These are phyloP conservation scores for Vireo altiloquus DNA, from an alignment of 2,113 vertebrate species.

Conservation along the genomic window DNA sequence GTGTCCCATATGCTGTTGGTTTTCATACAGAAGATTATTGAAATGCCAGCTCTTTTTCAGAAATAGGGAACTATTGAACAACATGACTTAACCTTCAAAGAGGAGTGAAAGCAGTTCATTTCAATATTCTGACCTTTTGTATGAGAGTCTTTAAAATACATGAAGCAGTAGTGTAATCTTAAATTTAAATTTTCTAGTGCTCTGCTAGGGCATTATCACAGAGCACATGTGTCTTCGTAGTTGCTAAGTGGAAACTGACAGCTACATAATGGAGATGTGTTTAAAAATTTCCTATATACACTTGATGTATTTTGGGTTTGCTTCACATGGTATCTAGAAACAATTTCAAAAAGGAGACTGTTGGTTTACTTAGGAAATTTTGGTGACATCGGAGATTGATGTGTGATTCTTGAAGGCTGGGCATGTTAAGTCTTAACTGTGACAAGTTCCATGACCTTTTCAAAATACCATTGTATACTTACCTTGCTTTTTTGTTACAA, in stretches of 20 bases:
- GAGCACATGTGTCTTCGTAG: background rate
- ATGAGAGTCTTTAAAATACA: background rate
- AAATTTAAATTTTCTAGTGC: background rate
- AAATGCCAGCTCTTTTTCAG: background rate
- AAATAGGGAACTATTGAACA: background rate
- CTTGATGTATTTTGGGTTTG: background rate
- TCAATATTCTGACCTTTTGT: background rate
- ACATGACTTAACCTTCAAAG: background rate
- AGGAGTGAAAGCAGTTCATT: background rate
- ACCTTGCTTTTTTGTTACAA: background rate
- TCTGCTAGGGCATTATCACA: background rate
- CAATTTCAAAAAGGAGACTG: background rate
- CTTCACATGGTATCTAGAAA: background rate
- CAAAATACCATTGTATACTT: background rate
- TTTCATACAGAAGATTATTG: background rate
- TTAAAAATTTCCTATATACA: background rate
- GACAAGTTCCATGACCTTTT: background rate
- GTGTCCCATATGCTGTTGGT: background rate
- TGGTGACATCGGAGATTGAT: background rate
- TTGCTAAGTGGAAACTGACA: background rate
- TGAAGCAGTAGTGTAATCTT: background rate
- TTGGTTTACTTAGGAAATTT: background rate
- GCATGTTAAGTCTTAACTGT: background rate
- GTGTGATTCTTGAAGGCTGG: background rate
- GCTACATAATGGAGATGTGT: background rate